Evolutionary conservation across 2,888 invertebrate genomes (phyloP), one percentile per base, ranked within the genome.

Genomic region (Petrolisthes manimaculis): DNA sequence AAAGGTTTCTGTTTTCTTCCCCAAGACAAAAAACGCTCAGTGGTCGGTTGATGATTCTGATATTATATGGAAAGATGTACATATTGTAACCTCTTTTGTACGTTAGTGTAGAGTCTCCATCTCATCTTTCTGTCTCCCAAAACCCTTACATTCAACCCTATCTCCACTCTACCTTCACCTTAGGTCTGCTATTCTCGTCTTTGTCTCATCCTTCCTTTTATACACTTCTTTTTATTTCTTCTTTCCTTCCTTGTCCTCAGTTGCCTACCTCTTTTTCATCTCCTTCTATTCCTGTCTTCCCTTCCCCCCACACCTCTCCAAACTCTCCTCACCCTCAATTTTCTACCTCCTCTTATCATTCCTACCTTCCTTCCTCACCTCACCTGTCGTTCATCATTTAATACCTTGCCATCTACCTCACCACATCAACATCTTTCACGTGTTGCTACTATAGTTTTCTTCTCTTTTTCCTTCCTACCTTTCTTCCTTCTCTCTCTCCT

Each of bases 11-110:
- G 71, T 71, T 71, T 61, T 61, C 18, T 18, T 71, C 21, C 71
- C 71, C 71, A 21, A n/a, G 71, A 71, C 71, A n/a, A 71, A 37
- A 37, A 71, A 71, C 14, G 71, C 71, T 71, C 71, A 71, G 71
- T 71, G 71, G n/a, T n/a, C 37, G 37, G 37, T 37, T 37, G 37
- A 37, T 37, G 37, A 37, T 37, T 37, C 1, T 61, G 71, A 71
- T n/a, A 71, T 71, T n/a, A 37, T 37, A 71, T 71, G n/a, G 37
- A 37, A 71, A 71, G 71, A 18, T 71, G 71, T 71, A 71, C 14
- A 71, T 71, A 71, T 71, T 71, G 71, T 71, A 71, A 71, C 21
- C 37, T 37, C 37, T 37, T 37, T 71, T 6, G 21, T 71, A 71
- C 71, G 18, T 71, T 71, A 71, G 71, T 71, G n/a, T 71, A n/a